Percentiles rank a stretch among this genome's conserved stretches.
Conservation (phyloP, 1,140 invertebrate genomes). For the Cydia fagiglandana region DNA sequence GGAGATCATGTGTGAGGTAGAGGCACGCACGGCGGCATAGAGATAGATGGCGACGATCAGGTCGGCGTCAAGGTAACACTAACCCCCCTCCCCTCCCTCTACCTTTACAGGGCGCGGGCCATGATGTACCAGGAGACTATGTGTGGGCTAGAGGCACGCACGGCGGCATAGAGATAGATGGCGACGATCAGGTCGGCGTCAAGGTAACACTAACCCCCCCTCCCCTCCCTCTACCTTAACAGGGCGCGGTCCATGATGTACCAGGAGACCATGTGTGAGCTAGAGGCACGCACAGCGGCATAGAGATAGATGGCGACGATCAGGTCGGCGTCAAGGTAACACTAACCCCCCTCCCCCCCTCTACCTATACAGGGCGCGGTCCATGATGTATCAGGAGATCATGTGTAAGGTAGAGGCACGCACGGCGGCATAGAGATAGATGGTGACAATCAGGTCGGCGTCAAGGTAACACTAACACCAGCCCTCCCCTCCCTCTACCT, state of each 20-base stretch:
- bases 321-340: constrained; percentile 76
- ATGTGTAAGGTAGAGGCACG: constrained; percentile 81
- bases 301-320: constrained; percentile 77
- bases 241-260: constrained; percentile 63
- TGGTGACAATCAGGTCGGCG: constrained; percentile 76
- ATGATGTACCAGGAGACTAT: constrained; percentile 81
- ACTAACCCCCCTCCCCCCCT: too few relatives aligned
- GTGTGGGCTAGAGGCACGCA: constrained; percentile 80
- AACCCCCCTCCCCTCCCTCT: too few relatives aligned
- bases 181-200: constrained; percentile 77
- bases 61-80: constrained; percentile 71
- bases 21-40: constrained; percentile 74
- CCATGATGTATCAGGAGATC: constrained; percentile 80
- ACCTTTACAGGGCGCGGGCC: constrained; percentile 34
- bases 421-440: constrained; percentile 77
- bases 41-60: constrained; percentile 78
- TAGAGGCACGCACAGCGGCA: constrained; percentile 73
- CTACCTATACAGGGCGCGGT: constrained; percentile 29
- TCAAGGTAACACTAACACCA: constrained; percentile 55
- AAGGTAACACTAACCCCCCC: constrained; percentile 47
- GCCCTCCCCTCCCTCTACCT: background rate
- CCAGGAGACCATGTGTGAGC: constrained; percentile 82
- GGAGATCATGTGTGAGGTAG: constrained; percentile 82
- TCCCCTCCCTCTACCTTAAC: too few relatives aligned
- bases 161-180: constrained; percentile 76